Evolutionary conservation across 2,113 vertebrate species (phyloP).

Genomic region (Microcebus ravelobensis): DNA sequence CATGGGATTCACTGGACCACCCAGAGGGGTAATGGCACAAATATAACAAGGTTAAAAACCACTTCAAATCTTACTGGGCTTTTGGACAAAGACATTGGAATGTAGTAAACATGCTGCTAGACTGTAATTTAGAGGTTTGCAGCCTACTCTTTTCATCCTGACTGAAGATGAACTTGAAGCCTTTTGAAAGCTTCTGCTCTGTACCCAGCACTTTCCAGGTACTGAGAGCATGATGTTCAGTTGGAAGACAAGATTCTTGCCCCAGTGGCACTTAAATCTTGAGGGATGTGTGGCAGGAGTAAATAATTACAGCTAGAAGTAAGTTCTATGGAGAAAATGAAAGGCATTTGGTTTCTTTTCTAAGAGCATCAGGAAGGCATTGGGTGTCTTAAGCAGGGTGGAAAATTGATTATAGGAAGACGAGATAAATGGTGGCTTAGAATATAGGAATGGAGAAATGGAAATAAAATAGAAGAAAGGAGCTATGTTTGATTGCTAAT

Average conservation of each 20-base stretch:
- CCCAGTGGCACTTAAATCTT: not conserved
- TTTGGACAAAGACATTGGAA: not conserved
- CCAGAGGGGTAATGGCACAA: not conserved
- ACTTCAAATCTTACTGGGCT: not conserved
- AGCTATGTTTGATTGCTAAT: not conserved
- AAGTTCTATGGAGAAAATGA: slow-evolving; percentile 13
- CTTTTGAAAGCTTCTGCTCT: not conserved
- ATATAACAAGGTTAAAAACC: not conserved
- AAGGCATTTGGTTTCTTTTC: not conserved
- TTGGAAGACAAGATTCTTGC: not conserved
- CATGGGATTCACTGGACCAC: not conserved
- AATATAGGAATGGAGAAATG: not conserved
- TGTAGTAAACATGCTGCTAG: not conserved
- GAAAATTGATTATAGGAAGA: not conserved
- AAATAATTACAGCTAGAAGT: not conserved
- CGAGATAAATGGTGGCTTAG: not conserved
- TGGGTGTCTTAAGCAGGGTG: not conserved
- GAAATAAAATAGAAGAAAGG: not conserved
- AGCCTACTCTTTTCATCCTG: not conserved
- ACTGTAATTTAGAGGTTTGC: not conserved
- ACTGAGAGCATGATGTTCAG: not conserved
- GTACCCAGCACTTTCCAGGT: not conserved
- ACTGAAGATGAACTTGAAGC: not conserved
- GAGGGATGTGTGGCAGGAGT: not conserved
- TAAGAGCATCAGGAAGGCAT: not conserved